Base-by-base conservation (phyloP, 2,797 vertebrate genomes). In the Mionectes olivaceus region DNA sequence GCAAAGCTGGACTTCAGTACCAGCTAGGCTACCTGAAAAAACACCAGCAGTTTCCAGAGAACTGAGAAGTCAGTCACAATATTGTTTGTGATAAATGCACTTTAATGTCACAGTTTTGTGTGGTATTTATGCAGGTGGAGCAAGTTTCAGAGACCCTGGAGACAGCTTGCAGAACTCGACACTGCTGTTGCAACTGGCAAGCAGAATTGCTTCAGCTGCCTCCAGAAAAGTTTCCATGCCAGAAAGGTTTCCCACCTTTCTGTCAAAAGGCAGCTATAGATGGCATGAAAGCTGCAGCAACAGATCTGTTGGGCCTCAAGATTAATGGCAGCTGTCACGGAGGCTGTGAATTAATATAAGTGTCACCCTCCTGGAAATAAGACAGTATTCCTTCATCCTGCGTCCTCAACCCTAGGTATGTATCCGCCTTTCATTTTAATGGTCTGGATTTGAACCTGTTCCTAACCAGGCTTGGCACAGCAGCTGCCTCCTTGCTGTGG, bases 241-340 rank as follows among this genome's bases (percentile, higher is more conserved):
- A 8, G 49, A 3, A 2, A 23, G 23, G 19, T 46, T 52, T 69
- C 77, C 35, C 9, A 2, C 7, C 23, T 10, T 46, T 61, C 32
- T 35, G 24, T 46, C 59, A 14, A 44, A 63, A 47, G 37, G 13
- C 46, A 44, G 75, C 56, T 55, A 2, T 2, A 32, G 46, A 25
- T 33, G 9, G 23, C 1, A 0, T 4, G 64, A 57, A 65, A 41
- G 39, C 35, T 28, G 55, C 70, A 43, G 19, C 65, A 67, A 41
- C 32, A 57, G 49, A 39, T 43, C 37, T 39, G 44, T 19, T 25
- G 2, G 2, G 14, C 33, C 55, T 47, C 69, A 43, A 56, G 67
- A n/a, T 44, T 46, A 59, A 41, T 1, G 19, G 44, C 33, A 35
- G 1, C 23, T 46, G 44, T 43, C 21, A 30, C 0, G 0, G 74